Base-by-base conservation (phyloP, 1,140 invertebrate species). In the Cydia splendana region DNA sequence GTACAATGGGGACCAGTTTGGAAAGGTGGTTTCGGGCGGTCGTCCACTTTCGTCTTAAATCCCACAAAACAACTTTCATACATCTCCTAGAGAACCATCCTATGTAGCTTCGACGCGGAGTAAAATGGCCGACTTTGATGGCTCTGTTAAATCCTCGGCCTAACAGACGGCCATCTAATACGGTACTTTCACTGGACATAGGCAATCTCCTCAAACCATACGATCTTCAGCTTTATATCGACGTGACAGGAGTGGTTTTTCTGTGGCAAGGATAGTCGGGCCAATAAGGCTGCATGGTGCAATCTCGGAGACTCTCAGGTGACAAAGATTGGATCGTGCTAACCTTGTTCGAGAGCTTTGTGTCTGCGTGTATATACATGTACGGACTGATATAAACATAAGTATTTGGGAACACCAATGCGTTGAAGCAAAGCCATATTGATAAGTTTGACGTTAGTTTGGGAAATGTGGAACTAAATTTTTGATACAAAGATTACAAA, bases 291-390 rank as follows among this genome's bases (percentile, higher is more conserved):
- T 53, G 42, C 42, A 45, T 45, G 51, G 51, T n/a, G 57, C 57
- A 62, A 62, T 62, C 57, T 62, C 57, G n/a, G 51, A 62, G 57
- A 62, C 9, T n/a, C 57, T 62, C 57, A 20, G 57, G 57, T 62
- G 57, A 62, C 57, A 62, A 62, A 62, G 57, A 62, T 62, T 62
- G 57, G 57, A 62, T 62, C 57, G 57, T 4, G 18, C 18, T 62
- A 62, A 62, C 18, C 57, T 62, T 62, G 57, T 62, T 62, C n/a
- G 57, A 5, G 9, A 24, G 20, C 57, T 62, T 62, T 62, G 57
- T 62, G 57, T 62, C 1, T 18, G n/a, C 10, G 1, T 15, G 15
- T 53, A 18, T 7, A 18, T 18, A 53, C n/a, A 53, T 53, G 13
- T 18, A 18, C 51, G 2, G n/a, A 18, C 7, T n/a, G 10, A 18